Evolutionary conservation across 2,113 vertebrate genomes (phyloP).

Genomic region (Callocephalon fimbriatum): DNA sequence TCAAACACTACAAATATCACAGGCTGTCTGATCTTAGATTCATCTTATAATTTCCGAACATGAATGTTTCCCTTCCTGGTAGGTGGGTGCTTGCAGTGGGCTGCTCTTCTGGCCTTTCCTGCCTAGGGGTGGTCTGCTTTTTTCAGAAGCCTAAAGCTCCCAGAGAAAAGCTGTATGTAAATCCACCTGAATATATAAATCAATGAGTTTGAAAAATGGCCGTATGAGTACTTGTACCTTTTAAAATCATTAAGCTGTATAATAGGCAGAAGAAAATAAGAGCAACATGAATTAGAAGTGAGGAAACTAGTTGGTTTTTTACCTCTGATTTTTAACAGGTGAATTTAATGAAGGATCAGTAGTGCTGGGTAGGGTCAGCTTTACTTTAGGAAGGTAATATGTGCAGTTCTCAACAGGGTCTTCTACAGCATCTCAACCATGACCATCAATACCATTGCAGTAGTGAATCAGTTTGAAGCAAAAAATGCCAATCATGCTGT

Average conservation of each 20-base stretch:
- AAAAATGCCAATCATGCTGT: slow-evolving; percentile 17
- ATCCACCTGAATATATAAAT: not conserved
- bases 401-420: not conserved
- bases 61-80: not conserved
- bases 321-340: not conserved
- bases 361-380: slow-evolving; percentile 6
- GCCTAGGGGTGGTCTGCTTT: not conserved
- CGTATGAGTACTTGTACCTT: not conserved
- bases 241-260: not conserved
- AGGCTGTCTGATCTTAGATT: not conserved
- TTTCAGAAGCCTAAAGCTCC: not conserved
- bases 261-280: slow-evolving; percentile 14
- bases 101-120: not conserved
- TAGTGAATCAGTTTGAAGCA: not conserved
- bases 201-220: not conserved
- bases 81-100: not conserved
- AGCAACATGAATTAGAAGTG: slow-evolving; percentile 9
- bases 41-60: not conserved
- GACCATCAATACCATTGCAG: slow-evolving; percentile 3
- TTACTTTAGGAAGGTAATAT: not conserved
- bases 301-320: slow-evolving; percentile 11
- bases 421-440: slow-evolving; percentile 11
- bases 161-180: not conserved
- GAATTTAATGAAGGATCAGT: slow-evolving; percentile 39
- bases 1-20: not conserved